A percentile compares a stretch with the other conserved stretches of the same genome.
Conservation (phyloP, 2,888 invertebrate genomes). For the Tribolium freemani region DNA sequence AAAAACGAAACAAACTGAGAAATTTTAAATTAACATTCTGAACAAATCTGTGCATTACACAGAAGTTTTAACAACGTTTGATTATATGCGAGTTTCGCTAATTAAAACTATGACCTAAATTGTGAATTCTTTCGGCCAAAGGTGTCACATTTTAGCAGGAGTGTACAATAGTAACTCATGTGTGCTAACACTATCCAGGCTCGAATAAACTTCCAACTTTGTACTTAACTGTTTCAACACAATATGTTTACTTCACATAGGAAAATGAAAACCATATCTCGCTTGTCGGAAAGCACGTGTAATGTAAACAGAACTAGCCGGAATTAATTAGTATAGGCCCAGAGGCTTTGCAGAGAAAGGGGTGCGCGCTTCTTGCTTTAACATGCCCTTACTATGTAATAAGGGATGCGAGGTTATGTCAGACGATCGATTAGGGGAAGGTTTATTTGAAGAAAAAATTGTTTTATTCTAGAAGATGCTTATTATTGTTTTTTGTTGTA, state of each 20-base stretch:
- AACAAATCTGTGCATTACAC: too few relatives aligned
- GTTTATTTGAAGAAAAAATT: too few relatives aligned
- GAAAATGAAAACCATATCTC: conserved; percentile 29
- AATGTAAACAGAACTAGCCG: conserved; percentile 32
- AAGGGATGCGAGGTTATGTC: not conserved
- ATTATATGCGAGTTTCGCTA: not conserved
- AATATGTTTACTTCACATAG: conserved; percentile 27
- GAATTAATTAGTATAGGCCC: conserved; percentile 22
- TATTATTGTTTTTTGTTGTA: too few relatives aligned
- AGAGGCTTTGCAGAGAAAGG: not conserved
- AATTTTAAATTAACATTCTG: too few relatives aligned
- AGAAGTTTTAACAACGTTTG: too few relatives aligned
- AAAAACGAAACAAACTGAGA: too few relatives aligned
- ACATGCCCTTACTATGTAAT: not conserved
- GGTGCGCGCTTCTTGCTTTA: not conserved
- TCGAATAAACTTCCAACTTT: conserved; percentile 8
- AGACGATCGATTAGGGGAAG: not conserved
- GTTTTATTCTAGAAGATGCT: too few relatives aligned
- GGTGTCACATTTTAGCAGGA: not conserved
- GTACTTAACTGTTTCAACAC: conserved; percentile 24
- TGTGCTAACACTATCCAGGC: not conserved
- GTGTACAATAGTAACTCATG: not conserved
- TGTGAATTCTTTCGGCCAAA: not conserved
- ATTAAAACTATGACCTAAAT: not conserved
- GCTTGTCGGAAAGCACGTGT: conserved; percentile 31